These are phyloP conservation scores for Probosciger aterrimus DNA, from an alignment of 2,113 vertebrate genomes.

Conservation along the genomic window DNA sequence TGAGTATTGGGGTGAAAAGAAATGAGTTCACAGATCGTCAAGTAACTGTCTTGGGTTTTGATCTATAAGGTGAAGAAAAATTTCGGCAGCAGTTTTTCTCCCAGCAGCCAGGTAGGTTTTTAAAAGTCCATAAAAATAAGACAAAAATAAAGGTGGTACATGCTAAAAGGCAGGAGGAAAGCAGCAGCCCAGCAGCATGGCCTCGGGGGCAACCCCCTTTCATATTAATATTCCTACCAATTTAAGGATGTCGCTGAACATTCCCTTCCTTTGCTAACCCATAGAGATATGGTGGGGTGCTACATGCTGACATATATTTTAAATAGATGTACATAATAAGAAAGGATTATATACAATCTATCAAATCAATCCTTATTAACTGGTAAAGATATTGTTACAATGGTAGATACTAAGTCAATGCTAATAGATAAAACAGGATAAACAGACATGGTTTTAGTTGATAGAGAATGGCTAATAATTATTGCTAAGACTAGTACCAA, in stretches of 20 bases:
- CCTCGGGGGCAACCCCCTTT: too few species aligned
- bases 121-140: not conserved
- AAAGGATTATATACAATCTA: not conserved
- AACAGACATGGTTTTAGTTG: not conserved
- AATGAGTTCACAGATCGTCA: not conserved
- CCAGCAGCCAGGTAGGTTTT: rapidly evolving
- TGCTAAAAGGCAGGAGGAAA: not conserved
- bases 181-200: not conserved
- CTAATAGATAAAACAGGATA: not conserved
- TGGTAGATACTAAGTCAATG: not conserved
- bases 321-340: not conserved
- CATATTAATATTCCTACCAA: rapidly evolving
- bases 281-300: not conserved
- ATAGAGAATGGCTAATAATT: not conserved
- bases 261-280: not conserved
- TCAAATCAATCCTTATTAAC: not conserved
- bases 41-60: not conserved
- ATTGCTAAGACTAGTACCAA: too few species aligned
- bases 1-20: not conserved
- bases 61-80: not conserved
- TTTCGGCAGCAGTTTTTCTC: not conserved
- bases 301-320: rapidly evolving
- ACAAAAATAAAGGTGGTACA: not conserved
- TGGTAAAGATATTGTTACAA: not conserved
- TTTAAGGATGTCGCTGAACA: rapidly evolving